A percentile compares a stretch with the other conserved stretches of the same genome.
phyloP scores from a whole-genome alignment of 2,113 vertebrate genomes.

The Axis porcinus region DNA sequence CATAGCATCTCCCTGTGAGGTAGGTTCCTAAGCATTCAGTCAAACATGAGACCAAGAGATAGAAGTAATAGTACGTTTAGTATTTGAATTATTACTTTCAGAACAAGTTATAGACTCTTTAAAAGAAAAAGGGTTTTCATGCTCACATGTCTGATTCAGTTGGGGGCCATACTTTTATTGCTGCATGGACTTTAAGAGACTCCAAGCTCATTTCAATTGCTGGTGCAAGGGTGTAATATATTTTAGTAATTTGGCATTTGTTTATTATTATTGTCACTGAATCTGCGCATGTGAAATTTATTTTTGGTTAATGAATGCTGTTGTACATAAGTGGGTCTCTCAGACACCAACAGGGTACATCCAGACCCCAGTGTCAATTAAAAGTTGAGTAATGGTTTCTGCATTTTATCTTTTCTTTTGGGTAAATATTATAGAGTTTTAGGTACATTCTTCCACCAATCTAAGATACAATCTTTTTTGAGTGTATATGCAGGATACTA shows the following conservation, averaged over 20 bases:
- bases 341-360: background rate
- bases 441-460: background rate
- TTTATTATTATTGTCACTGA: conserved; percentile 65
- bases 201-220: conserved; percentile 28
- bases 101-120: conserved; percentile 39
- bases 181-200: conserved; percentile 18
- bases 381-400: conserved; percentile 31
- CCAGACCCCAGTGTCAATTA: conserved; percentile 47
- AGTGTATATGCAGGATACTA: background rate
- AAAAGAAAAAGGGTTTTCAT: conserved; percentile 44
- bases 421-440: conserved; percentile 23
- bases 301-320: conserved; percentile 54
- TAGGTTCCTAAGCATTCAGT: conserved; percentile 32
- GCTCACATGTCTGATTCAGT: conserved; percentile 44
- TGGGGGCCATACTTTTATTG: conserved; percentile 36
- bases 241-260: conserved; percentile 65
- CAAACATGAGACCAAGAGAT: conserved; percentile 11
- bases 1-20: conserved; percentile 36
- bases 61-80: background rate
- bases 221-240: conserved; percentile 42
- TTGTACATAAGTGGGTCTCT: background rate
- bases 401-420: conserved; percentile 20
- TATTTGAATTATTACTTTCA: conserved; percentile 37
- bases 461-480: background rate
- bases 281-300: conserved; percentile 43